Percentiles rank a stretch among this genome's conserved stretches.
Evolutionary conservation across 2,888 invertebrate species (phyloP).

Genomic region (Callyntrura guangdongensis): DNA sequence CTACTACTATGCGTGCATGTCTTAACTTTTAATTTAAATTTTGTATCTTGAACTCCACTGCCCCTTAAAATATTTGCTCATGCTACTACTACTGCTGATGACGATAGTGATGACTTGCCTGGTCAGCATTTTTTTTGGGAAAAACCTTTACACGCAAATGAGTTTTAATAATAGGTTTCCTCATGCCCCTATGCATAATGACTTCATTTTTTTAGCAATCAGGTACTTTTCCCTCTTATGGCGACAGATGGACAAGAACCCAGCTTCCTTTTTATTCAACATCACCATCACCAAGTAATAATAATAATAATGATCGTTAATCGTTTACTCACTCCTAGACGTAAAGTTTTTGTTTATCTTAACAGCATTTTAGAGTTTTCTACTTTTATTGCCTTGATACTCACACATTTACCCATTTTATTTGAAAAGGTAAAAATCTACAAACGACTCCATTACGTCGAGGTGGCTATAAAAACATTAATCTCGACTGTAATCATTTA

Average conservation of each 20-base stretch:
- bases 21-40: neutral
- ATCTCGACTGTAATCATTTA: conserved; percentile 41
- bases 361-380: neutral
- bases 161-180: conserved; percentile 68
- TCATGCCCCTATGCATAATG: conserved; percentile 53
- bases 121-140: conserved; percentile 30
- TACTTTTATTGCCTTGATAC: conserved; percentile 46
- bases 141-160: conserved; percentile 61
- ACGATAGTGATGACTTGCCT: conserved; percentile 6
- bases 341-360: conserved; percentile 13
- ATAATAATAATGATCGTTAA: conserved; percentile 6
- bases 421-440: conserved; percentile 22
- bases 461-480: conserved; percentile 57
- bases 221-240: conserved; percentile 47
- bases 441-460: conserved; percentile 48
- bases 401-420: conserved; percentile 7
- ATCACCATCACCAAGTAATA: neutral
- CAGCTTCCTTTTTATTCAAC: conserved; percentile 24
- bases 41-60: neutral
- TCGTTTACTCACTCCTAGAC: conserved; percentile 21
- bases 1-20: neutral
- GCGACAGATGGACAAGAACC: conserved; percentile 53
- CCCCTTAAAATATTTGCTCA: too few relatives aligned
- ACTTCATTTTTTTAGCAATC: conserved; percentile 74
- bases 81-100: too few relatives aligned